These are phyloP conservation scores for Listrodromus nycthemerus DNA, from an alignment of 2,888 invertebrate genomes.

Conservation along the genomic window DNA sequence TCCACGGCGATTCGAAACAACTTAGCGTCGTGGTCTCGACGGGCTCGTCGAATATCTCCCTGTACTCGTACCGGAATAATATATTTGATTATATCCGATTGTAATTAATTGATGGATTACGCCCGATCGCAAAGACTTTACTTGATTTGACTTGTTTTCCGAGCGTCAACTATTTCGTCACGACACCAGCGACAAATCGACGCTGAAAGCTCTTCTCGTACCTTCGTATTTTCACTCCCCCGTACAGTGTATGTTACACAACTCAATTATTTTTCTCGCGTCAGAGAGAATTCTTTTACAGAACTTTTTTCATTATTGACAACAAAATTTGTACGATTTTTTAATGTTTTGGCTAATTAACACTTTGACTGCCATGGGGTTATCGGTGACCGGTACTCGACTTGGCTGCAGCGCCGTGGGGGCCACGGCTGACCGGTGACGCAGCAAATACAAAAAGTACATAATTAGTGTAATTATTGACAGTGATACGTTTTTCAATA, in stretches of 20 bases:
- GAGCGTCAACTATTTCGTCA: constrained; percentile 34
- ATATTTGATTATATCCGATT: constrained; percentile 19
- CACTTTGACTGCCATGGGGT: too few relatives aligned
- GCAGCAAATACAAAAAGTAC: too few relatives aligned
- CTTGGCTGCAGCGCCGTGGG: too few relatives aligned
- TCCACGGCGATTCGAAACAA: constrained; percentile 27
- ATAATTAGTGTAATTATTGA: too few relatives aligned
- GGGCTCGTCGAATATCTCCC: constrained; percentile 42
- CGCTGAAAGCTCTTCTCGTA: constrained; percentile 2
- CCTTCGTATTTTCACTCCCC: constrained; percentile 4
- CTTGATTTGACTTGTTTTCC: too few relatives aligned
- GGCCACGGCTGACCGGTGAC: too few relatives aligned
- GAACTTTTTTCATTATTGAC: not conserved
- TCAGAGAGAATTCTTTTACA: not conserved
- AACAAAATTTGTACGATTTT: too few relatives aligned
- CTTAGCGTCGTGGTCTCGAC: constrained; percentile 35
- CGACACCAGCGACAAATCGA: constrained; percentile 37
- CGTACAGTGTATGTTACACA: not conserved
- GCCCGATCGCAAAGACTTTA: not conserved
- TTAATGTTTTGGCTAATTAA: too few relatives aligned
- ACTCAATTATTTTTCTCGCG: not conserved
- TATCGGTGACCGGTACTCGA: too few relatives aligned
- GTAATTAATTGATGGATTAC: constrained; percentile 42
- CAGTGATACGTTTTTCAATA: too few relatives aligned
- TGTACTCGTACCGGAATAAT: not conserved